Evolutionary conservation across 2,113 vertebrate species (phyloP).

Genomic region (Brachyhypopomus gauderio): DNA sequence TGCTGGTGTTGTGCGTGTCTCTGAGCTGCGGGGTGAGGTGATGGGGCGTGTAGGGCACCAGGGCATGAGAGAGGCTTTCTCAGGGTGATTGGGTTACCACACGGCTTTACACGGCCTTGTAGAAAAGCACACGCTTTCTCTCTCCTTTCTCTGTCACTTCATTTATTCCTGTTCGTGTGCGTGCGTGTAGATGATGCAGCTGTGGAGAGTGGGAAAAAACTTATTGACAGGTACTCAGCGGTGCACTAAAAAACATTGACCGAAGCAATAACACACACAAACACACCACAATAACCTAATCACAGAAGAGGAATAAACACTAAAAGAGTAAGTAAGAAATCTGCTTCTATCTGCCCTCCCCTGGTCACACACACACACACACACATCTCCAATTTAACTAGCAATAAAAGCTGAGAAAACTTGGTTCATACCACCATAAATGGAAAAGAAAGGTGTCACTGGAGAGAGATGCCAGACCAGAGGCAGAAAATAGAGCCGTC

Average conservation of each 20-base stretch:
- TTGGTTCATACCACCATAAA: constrained; percentile 44
- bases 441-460: constrained; percentile 33
- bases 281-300: background rate
- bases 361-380: constrained; percentile 4
- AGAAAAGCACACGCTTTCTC: constrained; percentile 30
- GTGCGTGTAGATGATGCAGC: background rate
- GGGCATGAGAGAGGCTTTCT: constrained; percentile 2
- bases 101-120: constrained; percentile 27
- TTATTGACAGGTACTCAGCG: constrained; percentile 53
- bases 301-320: too few relatives aligned
- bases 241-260: constrained; percentile 29
- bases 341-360: background rate
- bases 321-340: too few relatives aligned
- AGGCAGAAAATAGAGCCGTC: constrained; percentile 6
- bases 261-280: constrained; percentile 14
- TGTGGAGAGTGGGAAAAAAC: constrained; percentile 21
- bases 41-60: background rate
- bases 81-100: constrained; percentile 47
- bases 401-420: constrained; percentile 1
- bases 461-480: constrained; percentile 31
- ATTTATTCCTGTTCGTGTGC: constrained; percentile 37
- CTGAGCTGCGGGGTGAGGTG: constrained; percentile 30
- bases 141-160: constrained; percentile 15
- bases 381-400: constrained; percentile 5
- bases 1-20: constrained; percentile 22